Evolutionary conservation across 2,797 vertebrate species (phyloP).

Genomic region (Sebastes cheni): DNA sequence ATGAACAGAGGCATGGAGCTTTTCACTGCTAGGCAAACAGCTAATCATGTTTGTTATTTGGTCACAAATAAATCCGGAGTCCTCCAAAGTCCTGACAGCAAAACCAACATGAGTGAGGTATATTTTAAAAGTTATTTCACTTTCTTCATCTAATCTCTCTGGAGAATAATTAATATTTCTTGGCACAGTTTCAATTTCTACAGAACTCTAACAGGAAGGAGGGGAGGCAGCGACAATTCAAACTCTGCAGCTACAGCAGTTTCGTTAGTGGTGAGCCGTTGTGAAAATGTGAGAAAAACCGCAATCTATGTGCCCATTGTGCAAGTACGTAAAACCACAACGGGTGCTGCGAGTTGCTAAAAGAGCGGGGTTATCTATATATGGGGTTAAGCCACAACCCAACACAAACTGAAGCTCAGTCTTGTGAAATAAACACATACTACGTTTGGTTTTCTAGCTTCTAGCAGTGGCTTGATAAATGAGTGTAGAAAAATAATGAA

Average conservation of each 20-base stretch:
- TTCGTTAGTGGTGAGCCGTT: slow-evolving; percentile 64
- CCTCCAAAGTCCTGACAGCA: neutral
- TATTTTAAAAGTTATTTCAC: neutral
- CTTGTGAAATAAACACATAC: slow-evolving; percentile 25
- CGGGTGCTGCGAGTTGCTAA: slow-evolving; percentile 42
- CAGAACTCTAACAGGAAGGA: slow-evolving; percentile 52
- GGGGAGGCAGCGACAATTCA: slow-evolving; percentile 46
- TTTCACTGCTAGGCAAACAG: slow-evolving; percentile 24
- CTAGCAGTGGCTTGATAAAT: neutral
- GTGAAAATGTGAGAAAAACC: slow-evolving; percentile 68
- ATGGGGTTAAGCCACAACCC: slow-evolving; percentile 48
- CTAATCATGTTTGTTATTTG: slow-evolving; percentile 12
- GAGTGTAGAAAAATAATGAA: neutral
- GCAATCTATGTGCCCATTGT: slow-evolving; percentile 58
- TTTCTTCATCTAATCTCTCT: slow-evolving; percentile 13
- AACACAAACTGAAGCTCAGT: slow-evolving; percentile 41
- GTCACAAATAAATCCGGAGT: neutral
- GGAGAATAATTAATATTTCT: slow-evolving; percentile 23
- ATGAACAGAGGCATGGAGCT: slow-evolving; percentile 33
- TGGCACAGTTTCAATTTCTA: slow-evolving; percentile 25
- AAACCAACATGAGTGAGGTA: neutral
- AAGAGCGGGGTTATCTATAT: slow-evolving; percentile 49
- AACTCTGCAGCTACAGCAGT: slow-evolving; percentile 62
- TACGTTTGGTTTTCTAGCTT: neutral
- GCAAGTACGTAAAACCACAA: slow-evolving; percentile 62